Conservation (phyloP, 2,888 invertebrate genomes). For the Tetragnatha montana region DNA sequence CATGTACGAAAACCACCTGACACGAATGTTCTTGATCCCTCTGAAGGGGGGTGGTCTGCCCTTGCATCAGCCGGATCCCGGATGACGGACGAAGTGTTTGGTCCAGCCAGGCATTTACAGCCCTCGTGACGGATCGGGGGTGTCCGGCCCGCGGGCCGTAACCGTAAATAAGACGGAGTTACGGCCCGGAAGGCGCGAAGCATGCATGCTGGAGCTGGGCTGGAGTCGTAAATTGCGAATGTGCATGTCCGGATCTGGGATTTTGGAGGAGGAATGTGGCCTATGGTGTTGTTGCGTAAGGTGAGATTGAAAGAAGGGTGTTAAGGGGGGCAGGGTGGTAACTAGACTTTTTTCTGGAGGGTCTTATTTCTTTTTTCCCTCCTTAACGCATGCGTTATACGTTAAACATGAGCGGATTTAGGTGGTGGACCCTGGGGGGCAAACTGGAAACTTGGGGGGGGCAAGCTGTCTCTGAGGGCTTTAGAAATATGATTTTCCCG, state of each 20-base stretch:
- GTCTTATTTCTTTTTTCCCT: too few relatives aligned
- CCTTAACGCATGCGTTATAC: too few relatives aligned
- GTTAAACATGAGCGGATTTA: too few relatives aligned
- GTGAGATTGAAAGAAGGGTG: too few relatives aligned
- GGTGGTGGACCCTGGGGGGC: too few relatives aligned
- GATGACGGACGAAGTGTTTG: conserved; percentile 30
- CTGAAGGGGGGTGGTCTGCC: background rate
- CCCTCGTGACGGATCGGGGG: conserved; percentile 14
- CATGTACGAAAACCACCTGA: background rate
- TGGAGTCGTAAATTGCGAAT: conserved; percentile 40
- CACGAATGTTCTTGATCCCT: background rate
- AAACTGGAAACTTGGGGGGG: too few relatives aligned
- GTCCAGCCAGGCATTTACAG: conserved; percentile 39
- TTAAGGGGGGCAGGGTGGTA: too few relatives aligned
- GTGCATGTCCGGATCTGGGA: background rate
- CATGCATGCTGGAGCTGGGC: conserved; percentile 34
- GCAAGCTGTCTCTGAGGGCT: too few relatives aligned
- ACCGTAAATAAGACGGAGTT: conserved; percentile 61
- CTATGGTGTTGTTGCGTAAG: too few relatives aligned
- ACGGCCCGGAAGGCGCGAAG: conserved; percentile 58
- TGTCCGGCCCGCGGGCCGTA: conserved; percentile 27
- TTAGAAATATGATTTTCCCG: too few relatives aligned
- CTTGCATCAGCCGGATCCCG: conserved; percentile 1
- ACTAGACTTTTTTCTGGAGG: too few relatives aligned
- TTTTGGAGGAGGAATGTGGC: too few relatives aligned